Evolutionary conservation across 2,113 vertebrate genomes (phyloP), one percentile per base, ranked within the genome.

Genomic region (Syngnathoides biaculeatus): DNA sequence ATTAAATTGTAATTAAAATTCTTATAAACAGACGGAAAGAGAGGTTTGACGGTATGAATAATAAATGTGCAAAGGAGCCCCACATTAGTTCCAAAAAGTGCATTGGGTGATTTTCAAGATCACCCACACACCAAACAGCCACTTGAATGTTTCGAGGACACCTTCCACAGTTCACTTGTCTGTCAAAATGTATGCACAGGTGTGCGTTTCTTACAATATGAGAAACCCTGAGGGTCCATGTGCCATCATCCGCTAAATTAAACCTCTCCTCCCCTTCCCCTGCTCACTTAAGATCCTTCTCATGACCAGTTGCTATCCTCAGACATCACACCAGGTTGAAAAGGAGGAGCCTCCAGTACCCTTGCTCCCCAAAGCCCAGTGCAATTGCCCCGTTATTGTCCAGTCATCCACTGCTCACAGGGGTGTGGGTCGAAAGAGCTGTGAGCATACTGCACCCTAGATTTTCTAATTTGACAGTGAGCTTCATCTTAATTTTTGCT

Each of bases 341-440:
- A 47, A 42, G 62, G 73, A 74, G 72, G 79, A 72, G 79, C 77
- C 67, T 50, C 83, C 86, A 64, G 35, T 68, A 35, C 42, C 48
- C 45, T 35, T 65, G 27, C 62, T 91, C 91, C 91, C 91, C 59
- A 85, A 92, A 90, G 88, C 92, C 90, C 91, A 90, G 85, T 77
- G 87, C 91, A 92, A 92, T 92, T 92, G 91, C 86, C 89, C 91
- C 79, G 78, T 89, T 90, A 91, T 90, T 92, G 91, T 90, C 89
- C 87, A 92, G 79, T 90, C 88, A 89, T 86, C 84, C 80, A 75
- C 83, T 84, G 79, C 81, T 85, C 82, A 78, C 63, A 69, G 61
- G 69, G 65, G 63, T 63, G 71, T 35, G 76, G 69, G 64, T 70
- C 55, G 17, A 68, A 57, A 66, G 61, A 80, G 67, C 70, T 68